phyloP scores from a whole-genome alignment of 2,797 vertebrate genomes.

The Salarias fasciatus region DNA sequence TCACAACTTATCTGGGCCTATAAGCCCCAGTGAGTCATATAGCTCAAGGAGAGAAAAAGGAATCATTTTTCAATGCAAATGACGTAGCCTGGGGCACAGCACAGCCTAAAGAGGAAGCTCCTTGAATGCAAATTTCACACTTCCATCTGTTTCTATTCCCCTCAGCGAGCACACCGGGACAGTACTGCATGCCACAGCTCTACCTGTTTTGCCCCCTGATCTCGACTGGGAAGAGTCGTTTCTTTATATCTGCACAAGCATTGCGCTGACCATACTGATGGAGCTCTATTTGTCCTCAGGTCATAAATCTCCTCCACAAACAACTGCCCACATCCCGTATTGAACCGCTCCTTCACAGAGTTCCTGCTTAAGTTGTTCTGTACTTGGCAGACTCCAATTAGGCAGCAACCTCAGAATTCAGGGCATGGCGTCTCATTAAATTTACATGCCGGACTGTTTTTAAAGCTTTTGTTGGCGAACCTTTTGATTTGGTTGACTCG shows the following conservation, averaged over 20 bases:
- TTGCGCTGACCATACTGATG: slow-evolving; percentile 58
- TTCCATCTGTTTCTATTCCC: slow-evolving; percentile 65
- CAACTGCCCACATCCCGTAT: slow-evolving; percentile 27
- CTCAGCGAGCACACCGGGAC: slow-evolving; percentile 41
- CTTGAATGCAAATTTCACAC: slow-evolving; percentile 70
- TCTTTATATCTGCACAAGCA: slow-evolving; percentile 42
- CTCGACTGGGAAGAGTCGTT: slow-evolving; percentile 40
- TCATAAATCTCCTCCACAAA: slow-evolving; percentile 53
- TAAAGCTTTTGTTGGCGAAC: too few relatives aligned
- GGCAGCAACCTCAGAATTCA: slow-evolving; percentile 4
- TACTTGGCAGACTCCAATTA: slow-evolving; percentile 31
- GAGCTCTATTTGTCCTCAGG: slow-evolving; percentile 46
- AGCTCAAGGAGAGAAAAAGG: slow-evolving; percentile 61
- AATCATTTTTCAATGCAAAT: slow-evolving; percentile 77
- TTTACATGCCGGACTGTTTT: too few relatives aligned
- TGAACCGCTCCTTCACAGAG: slow-evolving; percentile 13
- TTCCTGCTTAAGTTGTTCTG: slow-evolving; percentile 1
- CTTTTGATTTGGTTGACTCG: too few relatives aligned
- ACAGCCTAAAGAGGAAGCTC: slow-evolving; percentile 51
- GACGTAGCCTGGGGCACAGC: slow-evolving; percentile 58
- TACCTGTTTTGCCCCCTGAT: slow-evolving; percentile 50
- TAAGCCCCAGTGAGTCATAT: slow-evolving; percentile 63
- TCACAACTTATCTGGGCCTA: slow-evolving; percentile 54
- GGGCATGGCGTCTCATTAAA: slow-evolving; percentile 10
- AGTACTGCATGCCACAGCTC: slow-evolving; percentile 17